phyloP scores from a whole-genome alignment of 2,113 vertebrate species.

The Pipa parva region DNA sequence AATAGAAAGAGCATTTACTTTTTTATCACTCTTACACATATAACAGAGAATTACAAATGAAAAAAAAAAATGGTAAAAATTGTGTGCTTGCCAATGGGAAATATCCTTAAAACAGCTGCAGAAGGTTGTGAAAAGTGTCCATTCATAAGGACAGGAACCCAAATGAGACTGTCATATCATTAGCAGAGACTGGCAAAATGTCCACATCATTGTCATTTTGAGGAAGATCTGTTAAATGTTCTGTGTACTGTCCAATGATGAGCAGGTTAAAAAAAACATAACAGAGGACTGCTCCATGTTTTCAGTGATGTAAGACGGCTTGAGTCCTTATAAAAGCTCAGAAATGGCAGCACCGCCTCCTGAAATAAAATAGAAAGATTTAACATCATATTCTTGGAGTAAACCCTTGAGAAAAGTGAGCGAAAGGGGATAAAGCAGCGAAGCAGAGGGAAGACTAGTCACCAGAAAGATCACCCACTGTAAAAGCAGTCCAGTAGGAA shows the following conservation, averaged over 20 bases:
- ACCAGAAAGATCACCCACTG: background rate
- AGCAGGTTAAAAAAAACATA: background rate
- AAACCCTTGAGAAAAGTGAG: background rate
- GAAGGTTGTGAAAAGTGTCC: too few relatives aligned
- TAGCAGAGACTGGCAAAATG: background rate
- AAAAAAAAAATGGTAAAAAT: too few relatives aligned
- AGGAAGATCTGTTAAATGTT: constrained; percentile 2
- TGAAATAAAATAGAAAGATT: constrained; percentile 48
- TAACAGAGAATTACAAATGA: background rate
- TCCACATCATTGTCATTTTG: background rate
- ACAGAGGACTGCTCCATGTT: background rate
- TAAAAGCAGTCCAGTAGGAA: background rate
- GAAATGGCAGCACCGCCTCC: constrained; percentile 75
- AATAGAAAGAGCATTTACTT: constrained; percentile 4
- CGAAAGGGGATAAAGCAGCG: constrained; percentile 16
- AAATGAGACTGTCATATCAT: background rate
- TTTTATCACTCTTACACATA: background rate
- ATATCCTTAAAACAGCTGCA: too few relatives aligned
- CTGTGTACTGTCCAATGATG: background rate
- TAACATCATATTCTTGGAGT: too few relatives aligned
- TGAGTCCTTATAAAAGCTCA: constrained; percentile 65
- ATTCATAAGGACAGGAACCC: background rate
- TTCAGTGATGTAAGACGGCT: constrained; percentile 31
- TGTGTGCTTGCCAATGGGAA: too few relatives aligned
- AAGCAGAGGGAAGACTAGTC: constrained; percentile 8